Percentiles rank a stretch among this genome's conserved stretches.
phyloP scores from a whole-genome alignment of 1,140 invertebrate genomes.

The Calliopsis andreniformis region DNA sequence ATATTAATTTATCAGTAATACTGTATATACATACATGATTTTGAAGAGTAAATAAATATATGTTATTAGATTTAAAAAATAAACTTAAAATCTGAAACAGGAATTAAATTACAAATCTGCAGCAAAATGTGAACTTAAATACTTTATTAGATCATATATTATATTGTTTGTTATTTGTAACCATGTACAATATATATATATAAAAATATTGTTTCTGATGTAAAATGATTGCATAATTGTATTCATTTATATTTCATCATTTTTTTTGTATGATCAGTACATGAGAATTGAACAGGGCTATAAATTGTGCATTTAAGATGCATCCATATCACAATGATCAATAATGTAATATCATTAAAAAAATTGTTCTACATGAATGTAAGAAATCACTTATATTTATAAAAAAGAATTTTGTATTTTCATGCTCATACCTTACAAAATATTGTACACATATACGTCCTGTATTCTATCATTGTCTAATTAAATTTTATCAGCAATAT shows the following conservation, averaged over 20 bases:
- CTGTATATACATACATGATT: too few species aligned
- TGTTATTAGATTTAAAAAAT: background rate
- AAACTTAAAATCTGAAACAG: background rate
- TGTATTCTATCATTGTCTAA: background rate
- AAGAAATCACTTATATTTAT: background rate
- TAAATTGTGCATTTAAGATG: constrained; percentile 1
- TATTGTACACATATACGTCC: background rate
- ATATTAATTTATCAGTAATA: too few species aligned
- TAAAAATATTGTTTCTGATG: constrained; percentile 4
- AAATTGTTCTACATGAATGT: constrained; percentile 2
- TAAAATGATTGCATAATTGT: constrained; percentile 1
- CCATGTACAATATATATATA: background rate
- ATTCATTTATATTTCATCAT: background rate
- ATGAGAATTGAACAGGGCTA: background rate
- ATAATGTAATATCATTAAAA: background rate
- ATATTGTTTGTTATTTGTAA: background rate
- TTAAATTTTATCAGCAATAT: constrained; percentile 10
- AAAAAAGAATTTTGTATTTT: constrained; percentile 9
- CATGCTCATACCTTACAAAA: background rate
- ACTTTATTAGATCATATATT: background rate
- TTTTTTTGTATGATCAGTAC: background rate
- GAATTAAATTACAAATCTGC: too few species aligned
- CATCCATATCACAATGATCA: background rate
- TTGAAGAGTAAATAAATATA: too few species aligned
- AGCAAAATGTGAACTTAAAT: background rate